phyloP scores from a whole-genome alignment of 1,140 invertebrate species.

The Planococcus citri region DNA sequence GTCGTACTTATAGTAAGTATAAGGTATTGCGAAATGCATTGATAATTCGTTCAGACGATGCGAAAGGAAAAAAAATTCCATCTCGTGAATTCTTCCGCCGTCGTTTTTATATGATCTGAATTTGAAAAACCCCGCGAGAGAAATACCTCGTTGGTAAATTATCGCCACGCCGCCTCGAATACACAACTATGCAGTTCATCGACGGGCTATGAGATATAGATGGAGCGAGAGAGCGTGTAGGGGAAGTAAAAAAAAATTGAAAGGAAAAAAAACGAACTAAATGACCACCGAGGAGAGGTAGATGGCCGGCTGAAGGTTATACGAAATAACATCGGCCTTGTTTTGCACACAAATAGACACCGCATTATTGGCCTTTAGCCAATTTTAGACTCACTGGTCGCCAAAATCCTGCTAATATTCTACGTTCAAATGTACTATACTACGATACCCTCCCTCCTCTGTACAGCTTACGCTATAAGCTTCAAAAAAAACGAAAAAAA shows the following conservation, averaged over 20 bases:
- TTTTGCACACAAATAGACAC: neutral
- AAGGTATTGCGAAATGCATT: too few relatives aligned
- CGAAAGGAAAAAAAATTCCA: too few relatives aligned
- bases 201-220: too few relatives aligned
- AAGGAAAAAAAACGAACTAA: neutral
- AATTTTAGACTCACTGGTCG: neutral
- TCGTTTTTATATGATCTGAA: too few relatives aligned
- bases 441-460: too few relatives aligned
- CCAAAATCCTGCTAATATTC: neutral
- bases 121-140: neutral
- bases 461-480: neutral
- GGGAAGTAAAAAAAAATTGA: constrained; percentile 1
- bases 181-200: neutral
- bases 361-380: neutral
- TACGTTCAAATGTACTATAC: neutral
- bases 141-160: neutral
- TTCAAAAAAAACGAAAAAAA: too few relatives aligned
- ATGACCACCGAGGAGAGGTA: constrained; percentile 5
- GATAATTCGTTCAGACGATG: too few relatives aligned
- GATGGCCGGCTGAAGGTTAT: neutral
- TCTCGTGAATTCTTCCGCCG: too few relatives aligned
- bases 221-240: too few relatives aligned
- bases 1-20: too few relatives aligned
- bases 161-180: neutral
- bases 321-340: neutral